Evolutionary conservation across 2,113 vertebrate species (phyloP).

Genomic region (Microtus oregoni): DNA sequence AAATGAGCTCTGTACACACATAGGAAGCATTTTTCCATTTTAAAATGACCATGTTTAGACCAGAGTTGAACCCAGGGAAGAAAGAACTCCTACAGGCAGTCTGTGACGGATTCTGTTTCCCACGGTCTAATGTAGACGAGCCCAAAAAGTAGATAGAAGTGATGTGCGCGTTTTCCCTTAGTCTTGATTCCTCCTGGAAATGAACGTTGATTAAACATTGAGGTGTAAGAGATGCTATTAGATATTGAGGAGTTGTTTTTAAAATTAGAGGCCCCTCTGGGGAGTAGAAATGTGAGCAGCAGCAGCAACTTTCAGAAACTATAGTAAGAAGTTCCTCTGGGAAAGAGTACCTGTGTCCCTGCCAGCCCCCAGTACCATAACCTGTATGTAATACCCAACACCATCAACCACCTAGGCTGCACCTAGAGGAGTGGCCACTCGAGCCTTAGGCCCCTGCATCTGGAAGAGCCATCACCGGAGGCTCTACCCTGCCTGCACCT

Average conservation of each 20-base stretch:
- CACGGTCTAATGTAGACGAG: not conserved
- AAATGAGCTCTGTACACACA: not conserved
- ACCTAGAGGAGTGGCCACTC: no score
- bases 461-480: no score
- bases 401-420: no score
- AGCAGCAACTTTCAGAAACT: no score
- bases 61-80: not conserved
- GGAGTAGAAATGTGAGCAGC: no score
- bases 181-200: slow-evolving; percentile 20
- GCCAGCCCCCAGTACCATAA: no score
- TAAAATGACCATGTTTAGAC: not conserved
- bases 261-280: not conserved
- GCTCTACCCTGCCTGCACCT: no score
- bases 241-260: slow-evolving; percentile 31
- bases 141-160: not conserved
- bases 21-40: not conserved
- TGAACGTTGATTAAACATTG: slow-evolving; percentile 4
- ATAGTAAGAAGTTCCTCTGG: no score
- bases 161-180: not conserved
- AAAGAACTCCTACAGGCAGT: not conserved
- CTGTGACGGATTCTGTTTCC: not conserved
- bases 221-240: not conserved
- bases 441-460: no score
- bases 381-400: no score
- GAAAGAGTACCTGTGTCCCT: no score